Base-by-base conservation (phyloP, 2,797 vertebrate species). In the Psittacula echo region DNA sequence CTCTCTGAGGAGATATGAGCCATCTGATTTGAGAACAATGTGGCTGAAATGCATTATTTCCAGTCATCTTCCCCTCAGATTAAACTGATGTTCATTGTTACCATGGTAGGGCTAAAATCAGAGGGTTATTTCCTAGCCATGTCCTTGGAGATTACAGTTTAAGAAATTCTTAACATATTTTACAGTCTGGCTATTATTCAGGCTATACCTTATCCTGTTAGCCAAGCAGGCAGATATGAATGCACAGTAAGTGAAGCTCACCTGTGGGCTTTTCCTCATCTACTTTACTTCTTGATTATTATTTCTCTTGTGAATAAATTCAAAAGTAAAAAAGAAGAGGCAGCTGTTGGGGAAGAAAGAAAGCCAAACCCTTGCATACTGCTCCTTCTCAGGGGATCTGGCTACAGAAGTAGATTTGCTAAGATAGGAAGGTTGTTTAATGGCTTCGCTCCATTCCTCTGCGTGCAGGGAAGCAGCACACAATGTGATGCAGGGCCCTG, bases 31-130 rank as follows among this genome's bases (percentile, higher is more conserved):
- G 77, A 90, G 86, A 94, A 71, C 58, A 75, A 11, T 10, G 90
- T 47, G n/a, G 30, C 44, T 91, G 83, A 96, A 91, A 81, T 17
- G 19, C 51, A 50, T 88, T 95, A 67, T 96, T 96, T 90, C 74
- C 60, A 94, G 41, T 93, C 37, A 51, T 79, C 85, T 90, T 91
- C 82, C 60, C 78, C 1, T 85, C 44, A 85, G 71, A 89, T 94
- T 94, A 94, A 95, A 70, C 20, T 41, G 48, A 34, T 90, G 74
- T 47, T 89, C 71, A 44, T 42, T 85, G 54, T 90, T 91, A 84
- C 56, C 26, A 26, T 37, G 67, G 86, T 62, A 82, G 88, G 87
- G 51, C 64, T 94, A 84, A 94, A 88, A 37, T 9, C 34, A 47
- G 67, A 24, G 37, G 71, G 87, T 93, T 95, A 93, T 77, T 95